Conservation (phyloP, 2,797 vertebrate species). For the Merluccius polli region DNA sequence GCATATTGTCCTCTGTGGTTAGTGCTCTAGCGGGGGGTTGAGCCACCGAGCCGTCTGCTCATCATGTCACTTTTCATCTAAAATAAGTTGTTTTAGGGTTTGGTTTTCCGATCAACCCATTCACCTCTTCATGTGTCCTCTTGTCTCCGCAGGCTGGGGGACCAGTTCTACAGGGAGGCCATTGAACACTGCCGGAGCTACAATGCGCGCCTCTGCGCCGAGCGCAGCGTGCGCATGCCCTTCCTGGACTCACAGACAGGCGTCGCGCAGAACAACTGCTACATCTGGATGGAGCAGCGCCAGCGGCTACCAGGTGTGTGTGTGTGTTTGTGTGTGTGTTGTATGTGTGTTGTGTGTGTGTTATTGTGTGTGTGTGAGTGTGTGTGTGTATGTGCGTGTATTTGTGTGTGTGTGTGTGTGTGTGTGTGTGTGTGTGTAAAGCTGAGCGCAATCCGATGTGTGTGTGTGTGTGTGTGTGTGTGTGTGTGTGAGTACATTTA, state of each 20-base stretch:
- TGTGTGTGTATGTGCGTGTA: background rate
- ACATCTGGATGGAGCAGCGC: conserved; percentile 98
- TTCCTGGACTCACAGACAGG: conserved; percentile 97
- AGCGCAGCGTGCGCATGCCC: conserved; percentile 92
- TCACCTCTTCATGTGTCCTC: background rate
- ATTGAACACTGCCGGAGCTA: conserved; percentile 98
- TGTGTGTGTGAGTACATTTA: no score
- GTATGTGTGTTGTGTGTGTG: background rate
- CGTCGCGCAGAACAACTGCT: conserved; percentile 97
- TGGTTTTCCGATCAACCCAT: background rate
- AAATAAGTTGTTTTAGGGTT: background rate
- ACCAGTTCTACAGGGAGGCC: conserved; percentile 95
- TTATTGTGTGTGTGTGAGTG: background rate
- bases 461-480: no score
- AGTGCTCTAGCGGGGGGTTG: no score
- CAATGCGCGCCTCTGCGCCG: conserved; percentile 91
- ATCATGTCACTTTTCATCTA: background rate
- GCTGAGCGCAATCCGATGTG: no score
- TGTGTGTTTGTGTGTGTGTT: background rate
- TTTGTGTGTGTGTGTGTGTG: background rate
- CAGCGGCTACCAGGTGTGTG: conserved; percentile 88
- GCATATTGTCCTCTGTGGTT: no score
- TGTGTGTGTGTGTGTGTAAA: background rate
- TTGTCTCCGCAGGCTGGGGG: conserved; percentile 78
- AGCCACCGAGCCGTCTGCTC: no score